Evolutionary conservation across 2,797 vertebrate genomes (phyloP), one percentile per base, ranked within the genome.

Genomic region (Columba guinea): DNA sequence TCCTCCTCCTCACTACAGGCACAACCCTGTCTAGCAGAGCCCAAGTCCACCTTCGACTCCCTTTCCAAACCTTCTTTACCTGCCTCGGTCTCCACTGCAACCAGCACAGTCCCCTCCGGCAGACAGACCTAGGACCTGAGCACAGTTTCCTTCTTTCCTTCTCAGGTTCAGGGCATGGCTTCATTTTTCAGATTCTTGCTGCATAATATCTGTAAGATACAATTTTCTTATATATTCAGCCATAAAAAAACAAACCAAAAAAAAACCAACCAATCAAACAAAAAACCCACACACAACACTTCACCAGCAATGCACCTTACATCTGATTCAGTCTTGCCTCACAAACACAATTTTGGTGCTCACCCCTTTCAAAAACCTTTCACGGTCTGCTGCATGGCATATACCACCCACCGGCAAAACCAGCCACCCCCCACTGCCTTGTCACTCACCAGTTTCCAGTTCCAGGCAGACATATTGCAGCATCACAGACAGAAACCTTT

Each of bases 81-180:
- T 68, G 16, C 26, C 35, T 51, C 64, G 34, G 21, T 17, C 59
- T n/a, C 71, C 35, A 20, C 4, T 62, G 55, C 60, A 74, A 7
- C 7, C 60, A 78, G n/a, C 35, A 41, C 0, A 0, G 39, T 41
- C 4, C 5, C 34, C 21, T 48, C 8, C 11, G 14, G 19, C 68
- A 87, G 44, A 10, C 34, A 79, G 65, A 87, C 15, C 39, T 44
- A 37, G 30, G 22, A 52, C 28, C 22, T 5, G 49, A 64, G 60
- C 74, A 39, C 4, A 52, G n/a, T 1, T 56, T 76, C 70, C 63
- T n/a, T 35, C 59, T 84, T 53, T 12, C 11, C 12, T 12, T 37
- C 65, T 41, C 23, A 37, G 39, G 7, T 5, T 37, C 70, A 69
- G 48, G 21, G 9, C 17, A 32, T 3, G 17, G 34, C 48, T 91